Percentiles rank a stretch among this genome's conserved stretches.
These are phyloP conservation scores for Anabacerthia variegaticeps DNA, from an alignment of 2,797 vertebrate genomes.

Conservation along the genomic window DNA sequence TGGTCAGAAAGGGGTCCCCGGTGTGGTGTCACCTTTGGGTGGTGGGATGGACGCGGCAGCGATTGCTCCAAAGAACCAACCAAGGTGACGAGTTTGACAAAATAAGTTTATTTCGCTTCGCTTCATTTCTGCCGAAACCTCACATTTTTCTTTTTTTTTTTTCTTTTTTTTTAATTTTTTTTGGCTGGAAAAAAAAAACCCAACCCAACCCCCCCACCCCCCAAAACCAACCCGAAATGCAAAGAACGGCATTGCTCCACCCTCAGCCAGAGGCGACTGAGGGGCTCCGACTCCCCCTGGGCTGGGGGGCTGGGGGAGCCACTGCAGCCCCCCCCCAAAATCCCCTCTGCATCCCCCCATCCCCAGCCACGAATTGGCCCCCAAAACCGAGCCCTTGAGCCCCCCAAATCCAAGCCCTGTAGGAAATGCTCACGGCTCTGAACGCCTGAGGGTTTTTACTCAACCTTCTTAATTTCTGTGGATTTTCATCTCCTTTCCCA, in stretches of 20 bases:
- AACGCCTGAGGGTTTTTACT: slow-evolving; percentile 53
- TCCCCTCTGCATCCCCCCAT: not conserved
- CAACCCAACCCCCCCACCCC: not conserved
- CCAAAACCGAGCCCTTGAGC: not conserved
- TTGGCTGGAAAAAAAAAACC: slow-evolving; percentile 2
- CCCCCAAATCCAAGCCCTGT: not conserved
- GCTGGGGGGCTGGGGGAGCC: not conserved
- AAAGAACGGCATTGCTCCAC: not conserved
- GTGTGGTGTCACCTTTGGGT: fast-evolving
- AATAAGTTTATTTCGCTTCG: slow-evolving; percentile 60
- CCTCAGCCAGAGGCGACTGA: not conserved
- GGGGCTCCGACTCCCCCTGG: not conserved
- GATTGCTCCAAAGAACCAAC: slow-evolving; percentile 17
- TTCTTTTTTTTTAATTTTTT: not conserved
- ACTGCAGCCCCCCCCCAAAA: not conserved
- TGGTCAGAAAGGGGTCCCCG: fast-evolving
- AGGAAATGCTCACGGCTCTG: slow-evolving; percentile 63
- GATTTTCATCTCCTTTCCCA: not conserved
- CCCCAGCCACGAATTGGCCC: not conserved
- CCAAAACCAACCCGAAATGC: not conserved
- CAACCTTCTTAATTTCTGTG: not conserved
- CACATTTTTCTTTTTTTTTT: not conserved
- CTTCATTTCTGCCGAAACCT: slow-evolving; percentile 14
- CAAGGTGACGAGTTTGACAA: slow-evolving; percentile 53
- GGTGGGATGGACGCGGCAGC: fast-evolving